Base-by-base conservation (phyloP, 1,140 invertebrate genomes). In the Pachypeltis micranthus region DNA sequence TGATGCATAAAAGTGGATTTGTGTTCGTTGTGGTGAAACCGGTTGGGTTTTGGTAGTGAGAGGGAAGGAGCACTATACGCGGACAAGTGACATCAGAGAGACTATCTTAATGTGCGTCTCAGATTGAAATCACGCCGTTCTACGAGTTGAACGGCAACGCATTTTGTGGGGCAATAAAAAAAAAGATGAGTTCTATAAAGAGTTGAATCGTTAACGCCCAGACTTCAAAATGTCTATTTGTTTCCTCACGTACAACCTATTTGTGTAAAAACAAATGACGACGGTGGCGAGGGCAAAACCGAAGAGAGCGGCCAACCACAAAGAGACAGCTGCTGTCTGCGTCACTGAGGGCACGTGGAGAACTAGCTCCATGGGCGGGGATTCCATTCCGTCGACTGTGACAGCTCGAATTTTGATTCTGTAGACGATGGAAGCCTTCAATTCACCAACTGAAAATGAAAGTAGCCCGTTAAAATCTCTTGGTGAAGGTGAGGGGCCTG, bases 351-450 rank as follows among this genome's bases (percentile, higher is more conserved):
- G 64, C 1, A 62, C 60, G 39, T 65, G 59, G 24, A 65, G 34
- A 2, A 61, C 24, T 24, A 62, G 26, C 58, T 29, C 55, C 29
- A 58, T 54, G 39, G 12, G 54, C 23, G 25, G 44, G 23, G 28
- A 61, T 29, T 31, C 44, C 12, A 39, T 58, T 1, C 25, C 58
- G 44, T 78, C 75, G 0, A 75, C 64, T 0, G 81, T 80, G 44
- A 81, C 73, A 0, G 83, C 81, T n/a, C 80, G 70, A 3, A 87
- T 81, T 74, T 85, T 81, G 62, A 87, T 82, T 58, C 79, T 78
- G 66, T 86, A 86, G 39, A 77, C 79, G 56, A 76, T 77, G 58
- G 85, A 82, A 69, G 86, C 85, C 65, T 82, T 79, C 39, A 86
- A 71, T 67, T 78, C 77, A 69, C 80, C 78, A 26, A 86, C 80